Evolutionary conservation across 2,888 invertebrate species (phyloP), one percentile per base, ranked within the genome.

Genomic region (Leucania comma): DNA sequence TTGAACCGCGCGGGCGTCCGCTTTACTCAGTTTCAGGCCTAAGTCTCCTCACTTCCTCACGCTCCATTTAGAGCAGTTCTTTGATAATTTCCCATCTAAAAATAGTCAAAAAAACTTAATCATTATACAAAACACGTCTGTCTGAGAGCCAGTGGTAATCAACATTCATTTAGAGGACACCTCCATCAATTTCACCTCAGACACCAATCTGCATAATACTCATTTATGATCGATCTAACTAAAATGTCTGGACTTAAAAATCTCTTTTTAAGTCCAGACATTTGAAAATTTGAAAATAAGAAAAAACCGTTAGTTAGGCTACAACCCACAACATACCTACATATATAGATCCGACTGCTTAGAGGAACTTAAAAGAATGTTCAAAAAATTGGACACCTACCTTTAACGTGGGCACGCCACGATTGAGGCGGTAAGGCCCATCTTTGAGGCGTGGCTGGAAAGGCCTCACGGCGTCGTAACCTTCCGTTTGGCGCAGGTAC

Each of bases 361-460:
- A 24, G 8, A 50, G 17, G 2, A 69, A 38, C 8, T 24, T 2
- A 50, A 12, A 50, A 72, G 12, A 74, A 74, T 50, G 32, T 26
- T 5, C n/a, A 14, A 10, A 17, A 63, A 29, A 46, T 75, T 29
- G 20, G 32, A 26, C 20, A 66, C n/a, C 32, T 46, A 51, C 53
- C 29, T n/a, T n/a, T n/a, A n/a, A n/a, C n/a, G n/a, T n/a, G n/a
- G n/a, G n/a, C n/a, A n/a, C n/a, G n/a, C n/a, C n/a, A n/a, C n/a
- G n/a, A n/a, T n/a, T n/a, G n/a, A n/a, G n/a, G n/a, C n/a, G n/a
- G n/a, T n/a, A n/a, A n/a, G n/a, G n/a, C n/a, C n/a, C n/a, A n/a
- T n/a, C n/a, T n/a, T n/a, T n/a, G n/a, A n/a, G n/a, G n/a, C n/a
- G n/a, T n/a, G n/a, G n/a, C n/a, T n/a, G n/a, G n/a, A n/a, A n/a